A percentile compares a stretch with the other conserved stretches of the same genome.
phyloP scores from a whole-genome alignment of 2,113 vertebrate species.

The Eulemur macaco region DNA sequence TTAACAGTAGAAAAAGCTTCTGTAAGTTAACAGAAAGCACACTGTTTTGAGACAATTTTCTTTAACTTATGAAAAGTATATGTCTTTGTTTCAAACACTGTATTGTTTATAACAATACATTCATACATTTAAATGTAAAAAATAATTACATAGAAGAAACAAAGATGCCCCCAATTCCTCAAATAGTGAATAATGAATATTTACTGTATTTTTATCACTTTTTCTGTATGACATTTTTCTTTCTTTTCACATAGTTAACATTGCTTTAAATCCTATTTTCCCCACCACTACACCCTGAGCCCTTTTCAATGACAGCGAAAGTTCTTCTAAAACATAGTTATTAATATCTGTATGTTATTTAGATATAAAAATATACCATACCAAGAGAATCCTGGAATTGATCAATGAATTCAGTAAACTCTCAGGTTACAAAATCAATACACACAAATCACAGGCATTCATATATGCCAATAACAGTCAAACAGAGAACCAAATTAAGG shows the following conservation, averaged over 20 bases:
- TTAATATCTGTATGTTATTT: background rate
- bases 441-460: too few species aligned
- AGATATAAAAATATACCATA: background rate
- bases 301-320: background rate
- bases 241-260: background rate
- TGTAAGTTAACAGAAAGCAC: background rate
- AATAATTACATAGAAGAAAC: background rate
- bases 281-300: background rate
- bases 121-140: background rate
- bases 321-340: background rate
- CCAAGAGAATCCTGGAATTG: too few species aligned
- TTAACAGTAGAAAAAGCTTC: background rate
- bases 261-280: background rate
- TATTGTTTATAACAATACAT: background rate
- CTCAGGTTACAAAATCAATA: too few species aligned
- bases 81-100: background rate
- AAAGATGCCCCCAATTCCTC: background rate
- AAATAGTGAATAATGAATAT: background rate
- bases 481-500: too few species aligned
- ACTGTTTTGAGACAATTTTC: background rate
- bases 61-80: background rate
- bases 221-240: background rate
- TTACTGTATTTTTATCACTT: background rate
- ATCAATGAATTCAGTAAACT: too few species aligned
- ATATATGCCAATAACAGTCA: too few species aligned